Evolutionary conservation across 2,113 vertebrate genomes (phyloP).

Genomic region (Gallinago undulata): DNA sequence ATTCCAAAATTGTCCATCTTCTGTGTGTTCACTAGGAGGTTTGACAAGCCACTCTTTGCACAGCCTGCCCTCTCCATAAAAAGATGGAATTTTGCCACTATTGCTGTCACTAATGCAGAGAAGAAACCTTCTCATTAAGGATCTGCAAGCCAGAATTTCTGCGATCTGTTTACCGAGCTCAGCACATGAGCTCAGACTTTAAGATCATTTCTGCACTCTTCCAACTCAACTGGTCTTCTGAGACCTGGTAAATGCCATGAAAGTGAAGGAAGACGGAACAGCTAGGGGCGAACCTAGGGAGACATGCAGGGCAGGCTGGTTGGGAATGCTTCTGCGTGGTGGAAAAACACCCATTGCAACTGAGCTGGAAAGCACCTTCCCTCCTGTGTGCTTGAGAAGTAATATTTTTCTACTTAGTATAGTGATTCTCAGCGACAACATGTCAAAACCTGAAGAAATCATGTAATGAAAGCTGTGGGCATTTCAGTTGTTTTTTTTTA

Average conservation of each 20-base stretch:
- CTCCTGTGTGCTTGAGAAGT: neutral
- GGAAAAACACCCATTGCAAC: neutral
- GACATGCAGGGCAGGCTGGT: neutral
- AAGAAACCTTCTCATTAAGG: neutral
- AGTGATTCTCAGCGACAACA: neutral
- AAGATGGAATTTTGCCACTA: neutral
- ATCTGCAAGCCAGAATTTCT: neutral
- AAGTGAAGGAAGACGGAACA: neutral
- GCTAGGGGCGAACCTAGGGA: neutral
- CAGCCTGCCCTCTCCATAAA: neutral
- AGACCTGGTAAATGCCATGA: neutral
- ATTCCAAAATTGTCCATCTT: neutral
- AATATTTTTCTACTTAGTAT: neutral
- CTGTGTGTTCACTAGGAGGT: neutral
- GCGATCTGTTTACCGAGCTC: neutral
- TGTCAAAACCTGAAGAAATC: neutral
- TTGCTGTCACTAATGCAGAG: neutral
- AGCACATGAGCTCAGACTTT: neutral
- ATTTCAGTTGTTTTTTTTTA: neutral
- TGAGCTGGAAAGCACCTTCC: neutral
- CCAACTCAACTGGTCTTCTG: neutral
- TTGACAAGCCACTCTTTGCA: neutral
- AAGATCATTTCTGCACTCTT: neutral
- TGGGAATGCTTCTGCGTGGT: neutral
- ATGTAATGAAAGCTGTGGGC: neutral